Evolutionary conservation across 2,888 invertebrate species (phyloP).

Genomic region (Phytoseiulus persimilis): DNA sequence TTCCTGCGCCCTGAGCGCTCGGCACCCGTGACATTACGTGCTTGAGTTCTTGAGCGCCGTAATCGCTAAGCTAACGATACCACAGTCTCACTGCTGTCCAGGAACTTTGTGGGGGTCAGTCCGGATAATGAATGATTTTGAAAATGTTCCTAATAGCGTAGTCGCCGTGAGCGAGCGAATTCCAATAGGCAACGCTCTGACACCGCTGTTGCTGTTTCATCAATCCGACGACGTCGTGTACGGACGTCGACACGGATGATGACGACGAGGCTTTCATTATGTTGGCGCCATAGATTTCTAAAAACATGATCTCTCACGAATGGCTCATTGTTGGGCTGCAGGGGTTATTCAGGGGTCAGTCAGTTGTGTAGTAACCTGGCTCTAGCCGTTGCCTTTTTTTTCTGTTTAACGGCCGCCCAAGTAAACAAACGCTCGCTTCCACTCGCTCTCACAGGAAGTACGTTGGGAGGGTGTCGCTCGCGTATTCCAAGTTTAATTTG

Average conservation of each 20-base stretch:
- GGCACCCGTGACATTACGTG: neutral
- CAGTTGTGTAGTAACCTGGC: neutral
- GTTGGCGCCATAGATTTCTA: constrained; percentile 5
- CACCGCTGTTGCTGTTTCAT: neutral
- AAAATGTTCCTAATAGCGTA: neutral
- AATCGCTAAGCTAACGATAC: neutral
- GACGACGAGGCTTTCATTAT: neutral
- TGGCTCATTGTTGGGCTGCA: neutral
- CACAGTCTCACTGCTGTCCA: neutral
- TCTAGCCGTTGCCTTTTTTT: neutral
- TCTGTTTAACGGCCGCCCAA: neutral
- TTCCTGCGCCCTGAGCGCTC: neutral
- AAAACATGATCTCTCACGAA: neutral
- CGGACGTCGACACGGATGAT: neutral
- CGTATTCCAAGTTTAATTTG: neutral
- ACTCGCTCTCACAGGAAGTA: neutral
- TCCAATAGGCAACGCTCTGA: neutral
- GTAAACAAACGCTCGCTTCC: neutral
- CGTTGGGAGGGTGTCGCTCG: neutral
- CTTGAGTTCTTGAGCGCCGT: too few species aligned
- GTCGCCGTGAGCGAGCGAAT: neutral
- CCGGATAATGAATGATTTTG: neutral
- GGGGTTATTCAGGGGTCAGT: neutral
- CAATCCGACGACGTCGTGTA: neutral
- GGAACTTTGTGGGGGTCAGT: neutral